These are phyloP conservation scores for Trachymyrmex cornetzi DNA, from an alignment of 1,140 invertebrate genomes.

Conservation along the genomic window DNA sequence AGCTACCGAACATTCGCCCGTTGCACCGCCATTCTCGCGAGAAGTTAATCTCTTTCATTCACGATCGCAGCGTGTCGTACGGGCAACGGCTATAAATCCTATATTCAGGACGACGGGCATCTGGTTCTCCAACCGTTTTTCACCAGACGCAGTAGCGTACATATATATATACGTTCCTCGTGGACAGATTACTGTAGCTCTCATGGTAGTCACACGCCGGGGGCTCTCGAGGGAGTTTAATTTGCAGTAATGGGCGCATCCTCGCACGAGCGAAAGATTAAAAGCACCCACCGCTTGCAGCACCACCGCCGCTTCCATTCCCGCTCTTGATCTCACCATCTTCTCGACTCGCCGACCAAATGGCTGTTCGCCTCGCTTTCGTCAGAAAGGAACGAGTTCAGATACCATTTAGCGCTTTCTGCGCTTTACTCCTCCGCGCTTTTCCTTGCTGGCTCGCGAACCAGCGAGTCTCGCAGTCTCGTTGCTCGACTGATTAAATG, in stretches of 20 bases:
- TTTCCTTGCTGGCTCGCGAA: conserved; percentile 53
- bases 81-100: conserved; percentile 68
- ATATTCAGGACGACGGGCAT: conserved; percentile 72
- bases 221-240: conserved; percentile 78
- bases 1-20: conserved; percentile 52
- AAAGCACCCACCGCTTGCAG: conserved; percentile 73
- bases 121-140: conserved; percentile 72
- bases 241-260: conserved; percentile 81
- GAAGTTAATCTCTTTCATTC: conserved; percentile 70
- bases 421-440: conserved; percentile 66
- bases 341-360: conserved; percentile 72
- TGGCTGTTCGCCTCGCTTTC: conserved; percentile 64
- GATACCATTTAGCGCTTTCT: conserved; percentile 76
- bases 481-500: conserved; percentile 81
- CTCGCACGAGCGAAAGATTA: conserved; percentile 80
- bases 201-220: conserved; percentile 72
- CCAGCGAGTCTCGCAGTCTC: conserved; percentile 67
- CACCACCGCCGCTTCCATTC: conserved; percentile 51
- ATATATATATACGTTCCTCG: conserved; percentile 61
- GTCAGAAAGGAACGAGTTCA: conserved; percentile 76
- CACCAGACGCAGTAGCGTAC: conserved; percentile 62
- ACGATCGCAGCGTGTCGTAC: conserved; percentile 69
- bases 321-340: conserved; percentile 69
- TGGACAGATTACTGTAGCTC: conserved; percentile 76
- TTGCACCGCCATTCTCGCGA: conserved; percentile 46